A percentile compares a stretch with the other conserved stretches of the same genome.
Evolutionary conservation across 2,797 vertebrate genomes (phyloP).

Genomic region (Tokudaia tokunoshimensis): DNA sequence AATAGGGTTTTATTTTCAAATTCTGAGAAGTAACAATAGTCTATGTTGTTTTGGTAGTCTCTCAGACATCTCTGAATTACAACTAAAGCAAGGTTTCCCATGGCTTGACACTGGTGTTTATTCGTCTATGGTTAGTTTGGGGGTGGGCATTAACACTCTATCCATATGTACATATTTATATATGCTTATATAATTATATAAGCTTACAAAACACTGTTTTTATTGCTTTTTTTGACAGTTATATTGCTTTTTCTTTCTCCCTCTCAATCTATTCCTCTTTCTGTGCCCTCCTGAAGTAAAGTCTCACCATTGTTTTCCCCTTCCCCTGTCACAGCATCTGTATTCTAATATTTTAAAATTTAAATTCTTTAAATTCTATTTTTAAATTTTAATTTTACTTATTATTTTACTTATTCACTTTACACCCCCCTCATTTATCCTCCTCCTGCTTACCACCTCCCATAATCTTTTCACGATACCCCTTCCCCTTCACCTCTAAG

Average conservation of each 20-base stretch:
- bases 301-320: too few species aligned
- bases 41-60: background rate
- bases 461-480: background rate
- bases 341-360: background rate
- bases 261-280: background rate
- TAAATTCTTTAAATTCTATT: background rate
- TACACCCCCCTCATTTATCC: background rate
- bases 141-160: background rate
- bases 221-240: background rate
- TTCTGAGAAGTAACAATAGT: background rate
- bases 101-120: background rate
- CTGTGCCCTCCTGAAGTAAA: background rate
- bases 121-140: background rate
- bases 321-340: background rate
- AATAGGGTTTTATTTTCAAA: background rate
- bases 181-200: background rate
- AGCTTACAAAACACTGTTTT: background rate
- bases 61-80: background rate
- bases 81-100: background rate
- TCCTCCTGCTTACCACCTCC: background rate
- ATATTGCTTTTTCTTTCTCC: background rate
- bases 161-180: background rate
- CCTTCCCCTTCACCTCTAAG: background rate
- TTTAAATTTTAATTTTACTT: background rate
- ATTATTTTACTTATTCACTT: background rate